Percentiles rank a stretch among this genome's conserved stretches.
phyloP scores from a whole-genome alignment of 1,140 invertebrate species.

The Asobara japonica region DNA sequence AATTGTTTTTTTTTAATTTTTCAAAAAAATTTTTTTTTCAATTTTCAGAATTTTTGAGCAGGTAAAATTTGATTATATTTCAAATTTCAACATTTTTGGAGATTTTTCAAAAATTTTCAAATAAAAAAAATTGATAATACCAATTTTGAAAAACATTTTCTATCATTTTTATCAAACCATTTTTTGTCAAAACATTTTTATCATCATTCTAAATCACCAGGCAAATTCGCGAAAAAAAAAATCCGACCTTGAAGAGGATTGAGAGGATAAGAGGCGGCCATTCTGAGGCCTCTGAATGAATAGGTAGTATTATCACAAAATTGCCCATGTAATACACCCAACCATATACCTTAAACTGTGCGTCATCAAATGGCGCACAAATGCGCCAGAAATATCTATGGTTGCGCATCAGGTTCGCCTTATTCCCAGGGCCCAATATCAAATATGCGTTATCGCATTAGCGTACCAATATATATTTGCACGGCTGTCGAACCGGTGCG shows the following conservation, averaged over 20 bases:
- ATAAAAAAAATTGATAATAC: too few relatives aligned
- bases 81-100: too few relatives aligned
- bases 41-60: too few relatives aligned
- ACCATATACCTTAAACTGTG: not conserved
- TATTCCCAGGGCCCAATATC: not conserved
- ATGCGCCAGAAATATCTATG: not conserved
- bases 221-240: not conserved
- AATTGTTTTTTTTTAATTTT: too few relatives aligned
- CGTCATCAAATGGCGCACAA: not conserved
- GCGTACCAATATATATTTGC: not conserved
- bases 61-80: too few relatives aligned
- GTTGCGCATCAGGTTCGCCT: not conserved
- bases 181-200: too few relatives aligned
- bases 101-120: too few relatives aligned
- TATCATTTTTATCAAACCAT: too few relatives aligned
- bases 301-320: constrained; percentile 5
- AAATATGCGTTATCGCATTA: not conserved
- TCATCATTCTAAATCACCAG: not conserved
- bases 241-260: constrained; percentile 1
- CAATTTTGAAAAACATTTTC: too few relatives aligned
- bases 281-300: not conserved
- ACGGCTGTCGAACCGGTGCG: not conserved
- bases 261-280: not conserved
- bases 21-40: too few relatives aligned
- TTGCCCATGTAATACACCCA: not conserved